Conservation (phyloP, 2,888 invertebrate genomes). For the Drosophila aldrichi region DNA sequence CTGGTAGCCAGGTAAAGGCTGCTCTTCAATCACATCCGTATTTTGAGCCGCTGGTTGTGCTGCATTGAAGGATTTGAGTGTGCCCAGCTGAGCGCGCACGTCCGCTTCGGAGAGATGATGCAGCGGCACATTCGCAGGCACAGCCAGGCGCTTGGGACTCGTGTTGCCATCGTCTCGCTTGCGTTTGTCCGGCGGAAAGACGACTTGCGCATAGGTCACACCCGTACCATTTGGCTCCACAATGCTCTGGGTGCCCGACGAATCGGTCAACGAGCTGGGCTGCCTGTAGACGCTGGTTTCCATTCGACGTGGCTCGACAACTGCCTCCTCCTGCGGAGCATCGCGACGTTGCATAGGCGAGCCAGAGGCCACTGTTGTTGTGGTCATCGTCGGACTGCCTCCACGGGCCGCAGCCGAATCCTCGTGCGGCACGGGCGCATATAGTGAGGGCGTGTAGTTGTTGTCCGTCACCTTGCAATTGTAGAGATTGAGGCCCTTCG, state of each 20-base stretch:
- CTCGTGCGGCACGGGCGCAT: constrained; percentile 77
- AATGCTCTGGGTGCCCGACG: constrained; percentile 75
- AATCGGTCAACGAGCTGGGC: constrained; percentile 79
- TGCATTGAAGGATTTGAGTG: constrained; percentile 80
- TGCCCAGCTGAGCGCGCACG: constrained; percentile 81
- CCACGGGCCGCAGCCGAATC: constrained; percentile 45
- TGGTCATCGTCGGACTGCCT: constrained; percentile 69
- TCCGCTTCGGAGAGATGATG: constrained; percentile 83
- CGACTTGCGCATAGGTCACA: constrained; percentile 82
- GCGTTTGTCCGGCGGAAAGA: constrained; percentile 81
- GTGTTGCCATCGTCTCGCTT: constrained; percentile 72
- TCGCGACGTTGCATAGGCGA: constrained; percentile 64
- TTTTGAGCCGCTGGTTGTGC: constrained; percentile 19
- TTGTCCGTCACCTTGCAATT: constrained; percentile 85
- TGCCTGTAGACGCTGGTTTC: constrained; percentile 75
- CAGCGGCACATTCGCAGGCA: constrained; percentile 82
- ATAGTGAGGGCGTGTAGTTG: constrained; percentile 82
- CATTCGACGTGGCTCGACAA: constrained; percentile 36
- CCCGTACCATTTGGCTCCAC: constrained; percentile 67
- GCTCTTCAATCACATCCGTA: constrained; percentile 5
- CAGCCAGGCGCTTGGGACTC: constrained; percentile 80
- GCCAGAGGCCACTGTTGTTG: constrained; percentile 51
- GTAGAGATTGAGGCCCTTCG: constrained; percentile 83
- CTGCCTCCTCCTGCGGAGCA: constrained; percentile 17
- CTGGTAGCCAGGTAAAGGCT: background rate